Percentiles rank a stretch among this genome's conserved stretches.
These are phyloP conservation scores for Podabrus alpinus DNA, from an alignment of 2,888 invertebrate species.

Conservation along the genomic window DNA sequence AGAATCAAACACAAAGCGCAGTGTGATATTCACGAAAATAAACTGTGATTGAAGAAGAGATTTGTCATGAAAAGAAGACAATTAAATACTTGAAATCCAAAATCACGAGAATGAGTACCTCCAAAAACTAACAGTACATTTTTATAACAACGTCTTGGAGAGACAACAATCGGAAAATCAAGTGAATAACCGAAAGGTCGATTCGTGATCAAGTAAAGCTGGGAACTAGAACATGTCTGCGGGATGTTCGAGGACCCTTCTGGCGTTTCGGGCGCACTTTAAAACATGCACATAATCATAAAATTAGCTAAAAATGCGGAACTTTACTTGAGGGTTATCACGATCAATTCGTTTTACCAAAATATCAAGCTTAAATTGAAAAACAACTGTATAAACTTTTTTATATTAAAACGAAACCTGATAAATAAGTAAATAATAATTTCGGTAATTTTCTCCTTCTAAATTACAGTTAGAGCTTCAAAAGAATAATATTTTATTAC, in stretches of 20 bases:
- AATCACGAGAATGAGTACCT: neutral
- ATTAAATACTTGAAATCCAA: neutral
- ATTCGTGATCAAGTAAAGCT: constrained; percentile 48
- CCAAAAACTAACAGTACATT: constrained; percentile 26
- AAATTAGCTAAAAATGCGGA: constrained; percentile 51
- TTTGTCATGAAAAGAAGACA: neutral
- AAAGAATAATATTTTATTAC: neutral
- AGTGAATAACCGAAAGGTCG: constrained; percentile 43
- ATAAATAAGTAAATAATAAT: neutral
- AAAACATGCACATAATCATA: constrained; percentile 37
- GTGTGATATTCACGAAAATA: neutral
- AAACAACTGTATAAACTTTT: neutral
- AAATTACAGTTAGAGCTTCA: neutral
- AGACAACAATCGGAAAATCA: constrained; percentile 24
- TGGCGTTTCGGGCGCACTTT: constrained; percentile 39
- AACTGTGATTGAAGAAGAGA: neutral
- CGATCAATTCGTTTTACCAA: constrained; percentile 17
- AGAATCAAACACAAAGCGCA: neutral
- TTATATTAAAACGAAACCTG: neutral
- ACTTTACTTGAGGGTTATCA: constrained; percentile 31
- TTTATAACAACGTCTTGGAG: constrained; percentile 7
- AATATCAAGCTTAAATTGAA: constrained; percentile 11
- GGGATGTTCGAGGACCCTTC: constrained; percentile 46
- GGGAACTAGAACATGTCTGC: constrained; percentile 53
- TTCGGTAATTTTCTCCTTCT: neutral